These are phyloP conservation scores for Nematopogon swammerdamellus DNA, from an alignment of 2,888 invertebrate species.

Conservation along the genomic window DNA sequence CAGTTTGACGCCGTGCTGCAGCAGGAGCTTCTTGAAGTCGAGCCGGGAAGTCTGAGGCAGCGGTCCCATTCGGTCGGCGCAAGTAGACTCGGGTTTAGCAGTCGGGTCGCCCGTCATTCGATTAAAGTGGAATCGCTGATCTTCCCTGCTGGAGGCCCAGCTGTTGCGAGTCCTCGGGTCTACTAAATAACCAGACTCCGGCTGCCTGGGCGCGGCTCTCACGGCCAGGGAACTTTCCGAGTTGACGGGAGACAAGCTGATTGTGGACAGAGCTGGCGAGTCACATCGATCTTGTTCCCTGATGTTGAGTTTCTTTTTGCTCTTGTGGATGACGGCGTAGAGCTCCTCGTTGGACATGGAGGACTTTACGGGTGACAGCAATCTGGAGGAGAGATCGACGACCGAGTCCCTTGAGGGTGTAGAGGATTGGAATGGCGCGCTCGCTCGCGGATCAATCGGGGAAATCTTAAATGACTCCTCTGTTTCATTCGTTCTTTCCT, in stretches of 20 bases:
- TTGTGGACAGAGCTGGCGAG: constrained; percentile 41
- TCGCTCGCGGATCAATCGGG: constrained; percentile 63
- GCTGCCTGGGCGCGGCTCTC: constrained; percentile 43
- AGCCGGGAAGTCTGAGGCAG: constrained; percentile 72
- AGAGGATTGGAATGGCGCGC: constrained; percentile 62
- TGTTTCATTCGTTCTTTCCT: background rate
- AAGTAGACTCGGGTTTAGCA: constrained; percentile 34
- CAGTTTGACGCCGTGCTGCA: constrained; percentile 71
- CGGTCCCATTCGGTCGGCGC: constrained; percentile 63
- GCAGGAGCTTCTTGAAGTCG: constrained; percentile 78
- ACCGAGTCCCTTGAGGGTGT: constrained; percentile 61
- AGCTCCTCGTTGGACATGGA: constrained; percentile 77
- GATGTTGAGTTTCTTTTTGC: constrained; percentile 70
- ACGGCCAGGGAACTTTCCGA: constrained; percentile 44
- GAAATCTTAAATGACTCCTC: constrained; percentile 59
- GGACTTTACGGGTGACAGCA: constrained; percentile 65
- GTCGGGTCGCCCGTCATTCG: constrained; percentile 19
- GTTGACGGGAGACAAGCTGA: constrained; percentile 48
- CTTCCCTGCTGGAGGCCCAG: constrained; percentile 59
- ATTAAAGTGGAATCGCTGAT: constrained; percentile 16
- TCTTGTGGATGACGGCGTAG: constrained; percentile 74
- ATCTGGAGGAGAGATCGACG: constrained; percentile 43
- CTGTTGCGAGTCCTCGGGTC: constrained; percentile 58
- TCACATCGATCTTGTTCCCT: constrained; percentile 51
- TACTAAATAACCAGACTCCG: constrained; percentile 61